Evolutionary conservation across 2,888 invertebrate species (phyloP), one percentile per base, ranked within the genome.

Genomic region (Allygus modestus): DNA sequence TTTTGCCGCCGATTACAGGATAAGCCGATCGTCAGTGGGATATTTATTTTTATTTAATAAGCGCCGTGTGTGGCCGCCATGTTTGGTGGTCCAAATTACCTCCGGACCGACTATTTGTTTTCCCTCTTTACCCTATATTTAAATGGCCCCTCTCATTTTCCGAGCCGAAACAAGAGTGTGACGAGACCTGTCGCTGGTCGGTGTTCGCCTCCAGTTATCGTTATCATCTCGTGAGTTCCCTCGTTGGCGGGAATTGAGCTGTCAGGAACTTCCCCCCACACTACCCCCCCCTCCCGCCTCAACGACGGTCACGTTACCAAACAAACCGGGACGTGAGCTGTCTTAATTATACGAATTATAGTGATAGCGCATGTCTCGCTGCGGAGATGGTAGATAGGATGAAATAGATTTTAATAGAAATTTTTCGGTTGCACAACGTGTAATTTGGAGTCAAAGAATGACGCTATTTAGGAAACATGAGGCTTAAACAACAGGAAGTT

Each of bases 21-120:
- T 79, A 51, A 58, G 0, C 79, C 28, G 79, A 79, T 79, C 79
- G 33, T 79, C 79, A 79, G 28, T 33, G n/a, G 33, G 37, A 79
- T 79, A 79, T 79, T 79, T 79, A 79, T 79, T 79, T 79, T 79
- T 79, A 79, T 79, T 79, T 79, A 79, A 79, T 79, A 79, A 79
- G 79, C 79, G 31, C 37, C 31, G 79, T 79, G 79, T 79, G 79
- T 79, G 79, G 79, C 79, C 79, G 58, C 79, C 79, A 79, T 33
- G 77, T 51, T 77, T 20, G 79, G 79, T 79, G 79, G 79, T 79
- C 79, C 79, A 58, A 28, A 79, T 79, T 37, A 79, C 79, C 58
- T 17, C 79, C n/a, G 28, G 31, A 4, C 79, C 58, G 23, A 58
- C 79, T 79, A 79, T 79, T 79, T 79, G 79, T 79, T 79, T 79